phyloP scores from a whole-genome alignment of 2,113 vertebrate genomes.

The Corydoras sp. region DNA sequence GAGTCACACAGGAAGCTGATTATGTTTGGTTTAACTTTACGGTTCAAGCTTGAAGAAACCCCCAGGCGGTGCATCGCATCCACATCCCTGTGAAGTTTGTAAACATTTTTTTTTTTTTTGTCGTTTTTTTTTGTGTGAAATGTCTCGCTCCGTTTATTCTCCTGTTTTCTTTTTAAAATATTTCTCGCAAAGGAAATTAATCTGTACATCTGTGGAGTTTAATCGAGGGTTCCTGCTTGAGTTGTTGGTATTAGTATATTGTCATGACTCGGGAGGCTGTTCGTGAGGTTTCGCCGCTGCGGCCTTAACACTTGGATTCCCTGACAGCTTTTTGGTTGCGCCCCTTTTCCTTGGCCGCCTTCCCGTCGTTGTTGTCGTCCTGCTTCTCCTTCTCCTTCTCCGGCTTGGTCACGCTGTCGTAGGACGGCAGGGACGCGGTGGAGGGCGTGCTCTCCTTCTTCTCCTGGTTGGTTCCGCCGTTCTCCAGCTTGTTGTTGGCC shows the following conservation, averaged over 20 bases:
- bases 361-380: conserved; percentile 80
- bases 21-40: conserved; percentile 84
- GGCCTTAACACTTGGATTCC: conserved; percentile 88
- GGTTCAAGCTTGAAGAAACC: conserved; percentile 65
- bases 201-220: conserved; percentile 72
- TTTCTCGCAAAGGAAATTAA: conserved; percentile 78
- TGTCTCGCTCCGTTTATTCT: conserved; percentile 29
- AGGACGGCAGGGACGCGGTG: conserved; percentile 93
- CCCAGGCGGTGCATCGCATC: conserved; percentile 64
- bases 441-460: conserved; percentile 93
- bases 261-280: conserved; percentile 63
- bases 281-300: conserved; percentile 57
- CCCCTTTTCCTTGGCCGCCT: conserved; percentile 81
- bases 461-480: conserved; percentile 82
- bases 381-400: conserved; percentile 85
- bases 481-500: conserved; percentile 78
- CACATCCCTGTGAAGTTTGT: conserved; percentile 84
- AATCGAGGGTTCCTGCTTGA: conserved; percentile 57
- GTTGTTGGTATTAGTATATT: conserved; percentile 55
- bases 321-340: conserved; percentile 91
- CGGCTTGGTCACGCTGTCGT: conserved; percentile 98
- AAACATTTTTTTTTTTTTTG: conserved; percentile 79
- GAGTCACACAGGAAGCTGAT: conserved; percentile 83
- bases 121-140: no score
- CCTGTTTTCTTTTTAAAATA: conserved; percentile 59